Evolutionary conservation across 2,113 vertebrate genomes (phyloP), one percentile per base, ranked within the genome.

Genomic region (Podiceps cristatus): DNA sequence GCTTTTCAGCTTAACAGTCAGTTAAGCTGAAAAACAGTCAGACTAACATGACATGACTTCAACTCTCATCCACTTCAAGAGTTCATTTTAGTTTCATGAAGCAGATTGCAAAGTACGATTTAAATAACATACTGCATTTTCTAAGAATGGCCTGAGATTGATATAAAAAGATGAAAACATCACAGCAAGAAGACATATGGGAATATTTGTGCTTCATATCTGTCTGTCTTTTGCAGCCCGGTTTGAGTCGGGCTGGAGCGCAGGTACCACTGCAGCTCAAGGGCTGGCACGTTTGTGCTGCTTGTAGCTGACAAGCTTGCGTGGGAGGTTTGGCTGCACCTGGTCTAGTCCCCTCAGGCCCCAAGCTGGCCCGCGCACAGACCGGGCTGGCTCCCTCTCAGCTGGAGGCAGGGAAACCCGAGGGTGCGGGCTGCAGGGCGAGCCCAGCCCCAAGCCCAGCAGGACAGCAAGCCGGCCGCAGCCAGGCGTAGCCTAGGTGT

Each of bases 401-500:
- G 14, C 60, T 13, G n/a, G 22, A n/a, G 28, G 45, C 33, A 12
- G 3, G 19, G 42, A 44, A 27, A 44, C 18, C 5, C 2, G 27
- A 11, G 25, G 14, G 25, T 52, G 7, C 19, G 8, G 42, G 13
- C 56, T 44, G 29, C 29, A 20, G 37, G 11, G 5, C 10, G 15
- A 44, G 40, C 47, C 29, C 31, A 27, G 9, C 17, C 42, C 40
- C 19, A 25, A 18, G 28, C 56, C 5, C 23, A 28, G 18, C 13
- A 7, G 24, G 24, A 8, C 18, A 31, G 33, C 12, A 52, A 45
- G 19, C 7, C 0, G 10, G 28, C 19, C 1, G 0, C 58, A 47
- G 20, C 42, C 25, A 5, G 2, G 22, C 27, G 1, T 2, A 22
- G 22, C 1, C 1, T 7, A 24, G 15, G 9, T 11, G 25, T 37